Evolutionary conservation across 2,113 vertebrate species (phyloP), one percentile per base, ranked within the genome.

Genomic region (Myocastor coypus): DNA sequence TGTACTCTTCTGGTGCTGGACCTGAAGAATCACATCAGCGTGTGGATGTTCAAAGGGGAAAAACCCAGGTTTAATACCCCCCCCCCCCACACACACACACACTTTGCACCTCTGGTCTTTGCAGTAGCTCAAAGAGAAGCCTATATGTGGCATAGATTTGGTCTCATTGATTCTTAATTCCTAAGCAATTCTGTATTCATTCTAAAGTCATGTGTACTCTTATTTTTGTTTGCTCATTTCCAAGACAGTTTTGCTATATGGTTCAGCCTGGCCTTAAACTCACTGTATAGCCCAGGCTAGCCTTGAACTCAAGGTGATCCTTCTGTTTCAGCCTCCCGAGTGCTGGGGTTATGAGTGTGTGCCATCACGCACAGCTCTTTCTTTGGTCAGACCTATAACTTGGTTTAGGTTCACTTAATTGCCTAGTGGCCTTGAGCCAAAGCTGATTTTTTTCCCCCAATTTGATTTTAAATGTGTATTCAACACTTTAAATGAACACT

Each of bases 321-420:
- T 75, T 24, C 73, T 75, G 40, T 40, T 37, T 42, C 73, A 75
- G 73, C 68, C 17, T 37, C 34, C 68, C 19, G 17, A 69, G 68
- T 69, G 68, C 68, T 69, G 34, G 68, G 30, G 28, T 66, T 66
- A 66, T 13, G 16, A 32, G 69, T 13, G 40, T 46, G 11, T 24
- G 26, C 71, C 24, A 75, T 11, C 11, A 75, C 24, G 26, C 22
- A 11, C 13, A 24, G 20, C 11, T 75, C 64, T 82, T 34, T 59
- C 37, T 85, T 91, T 7, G 64, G 78, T 85, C 81, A 90, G 90
- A 83, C 28, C 34, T 75, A 0, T 55, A 71, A 83, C 20, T 46
- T 96, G 78, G 86, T 94, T 92, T 94, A 85, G 46, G 87, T 87
- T 37, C 13, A 55, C 26, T 50, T 69, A 88, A 84, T 34, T 80